Evolutionary conservation across 1,140 invertebrate genomes (phyloP).

Genomic region (Trichogramma pretiosum): DNA sequence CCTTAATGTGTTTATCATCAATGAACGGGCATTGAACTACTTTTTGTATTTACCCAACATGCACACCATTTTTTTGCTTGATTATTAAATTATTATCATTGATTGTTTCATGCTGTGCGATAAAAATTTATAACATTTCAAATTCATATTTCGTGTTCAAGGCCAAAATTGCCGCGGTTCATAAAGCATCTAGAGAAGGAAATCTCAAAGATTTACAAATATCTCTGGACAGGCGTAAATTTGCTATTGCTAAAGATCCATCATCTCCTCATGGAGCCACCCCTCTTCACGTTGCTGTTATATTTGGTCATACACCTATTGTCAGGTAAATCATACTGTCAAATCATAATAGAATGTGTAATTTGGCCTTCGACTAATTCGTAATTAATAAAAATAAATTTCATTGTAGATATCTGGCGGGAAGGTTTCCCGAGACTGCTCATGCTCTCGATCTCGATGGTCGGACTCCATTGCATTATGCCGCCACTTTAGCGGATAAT

Average conservation of each 20-base stretch:
- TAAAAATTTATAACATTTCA: too few species aligned
- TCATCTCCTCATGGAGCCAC: conserved; percentile 78
- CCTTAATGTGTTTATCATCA: too few species aligned
- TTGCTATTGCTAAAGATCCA: conserved; percentile 75
- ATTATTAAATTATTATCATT: too few species aligned
- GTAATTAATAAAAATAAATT: background rate
- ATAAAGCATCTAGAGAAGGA: conserved; percentile 76
- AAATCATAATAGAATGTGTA: background rate
- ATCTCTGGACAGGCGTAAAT: conserved; percentile 81
- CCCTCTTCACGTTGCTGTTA: conserved; percentile 83
- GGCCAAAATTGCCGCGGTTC: conserved; percentile 81
- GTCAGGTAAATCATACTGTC: conserved; percentile 34
- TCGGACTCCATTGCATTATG: conserved; percentile 84
- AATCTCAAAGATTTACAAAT: conserved; percentile 75
- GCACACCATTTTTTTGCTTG: too few species aligned
- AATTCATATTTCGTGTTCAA: too few species aligned
- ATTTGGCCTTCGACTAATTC: background rate
- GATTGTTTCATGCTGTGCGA: too few species aligned
- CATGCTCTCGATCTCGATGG: conserved; percentile 68
- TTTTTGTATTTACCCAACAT: too few species aligned
- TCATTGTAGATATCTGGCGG: conserved; percentile 35
- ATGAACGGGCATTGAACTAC: too few species aligned
- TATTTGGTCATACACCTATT: conserved; percentile 66
- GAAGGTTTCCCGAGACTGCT: conserved; percentile 76
- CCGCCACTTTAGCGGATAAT: conserved; percentile 74